Evolutionary conservation across 2,888 invertebrate species (phyloP).

Genomic region (Lissonota sp.): DNA sequence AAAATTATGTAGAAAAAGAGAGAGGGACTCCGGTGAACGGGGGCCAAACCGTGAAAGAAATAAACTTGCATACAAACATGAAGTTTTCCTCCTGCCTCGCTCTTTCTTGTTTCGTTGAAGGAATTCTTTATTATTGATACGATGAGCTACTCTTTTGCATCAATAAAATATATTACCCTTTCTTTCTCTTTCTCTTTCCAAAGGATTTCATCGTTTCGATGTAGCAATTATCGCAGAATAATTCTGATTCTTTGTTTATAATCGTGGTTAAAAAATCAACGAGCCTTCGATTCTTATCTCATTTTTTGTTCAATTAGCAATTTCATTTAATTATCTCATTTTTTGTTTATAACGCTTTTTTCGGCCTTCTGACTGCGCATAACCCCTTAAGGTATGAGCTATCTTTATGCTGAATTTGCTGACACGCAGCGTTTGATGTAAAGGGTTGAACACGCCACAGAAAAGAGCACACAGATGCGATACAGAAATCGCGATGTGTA

Average conservation of each 20-base stretch:
- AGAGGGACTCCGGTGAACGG: constrained; percentile 68
- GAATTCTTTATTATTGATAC: constrained; percentile 72
- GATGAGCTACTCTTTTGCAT: constrained; percentile 59
- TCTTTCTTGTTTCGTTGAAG: constrained; percentile 41
- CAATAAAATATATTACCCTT: no score
- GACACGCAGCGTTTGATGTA: constrained; percentile 43
- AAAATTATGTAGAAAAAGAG: constrained; percentile 58
- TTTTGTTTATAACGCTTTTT: no score
- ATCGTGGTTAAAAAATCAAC: no score
- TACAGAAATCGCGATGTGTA: neutral
- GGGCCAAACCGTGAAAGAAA: constrained; percentile 72
- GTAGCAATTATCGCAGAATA: constrained; percentile 5
- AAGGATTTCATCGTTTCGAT: no score
- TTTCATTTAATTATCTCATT: no score
- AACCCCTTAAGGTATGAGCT: no score
- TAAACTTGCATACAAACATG: constrained; percentile 75
- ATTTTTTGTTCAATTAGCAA: no score
- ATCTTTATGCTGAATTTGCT: constrained; percentile 32
- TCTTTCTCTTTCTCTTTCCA: constrained; percentile 3
- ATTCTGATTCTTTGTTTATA: no score
- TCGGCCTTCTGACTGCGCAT: no score
- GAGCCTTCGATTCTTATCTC: no score
- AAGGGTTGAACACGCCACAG: constrained; percentile 26
- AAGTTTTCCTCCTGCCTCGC: constrained; percentile 51
- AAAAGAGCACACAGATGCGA: neutral